A percentile compares a stretch with the other conserved stretches of the same genome.
Evolutionary conservation across 1,140 invertebrate genomes (phyloP).

Genomic region (Piezodorus guildinii): DNA sequence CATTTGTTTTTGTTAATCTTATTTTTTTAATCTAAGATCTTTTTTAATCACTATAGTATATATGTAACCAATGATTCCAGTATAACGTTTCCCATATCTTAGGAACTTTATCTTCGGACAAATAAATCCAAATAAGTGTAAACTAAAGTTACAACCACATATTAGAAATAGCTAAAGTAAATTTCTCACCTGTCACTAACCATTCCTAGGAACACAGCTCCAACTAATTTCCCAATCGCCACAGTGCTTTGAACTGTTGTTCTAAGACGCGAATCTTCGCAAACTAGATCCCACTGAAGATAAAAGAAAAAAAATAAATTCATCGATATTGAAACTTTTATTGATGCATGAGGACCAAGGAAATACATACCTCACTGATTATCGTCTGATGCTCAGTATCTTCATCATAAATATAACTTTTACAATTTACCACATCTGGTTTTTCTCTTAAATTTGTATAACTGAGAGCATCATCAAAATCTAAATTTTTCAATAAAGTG

Average conservation of each 20-base stretch:
- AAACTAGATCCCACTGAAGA: conserved; percentile 44
- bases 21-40: no score
- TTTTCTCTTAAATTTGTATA: conserved; percentile 30
- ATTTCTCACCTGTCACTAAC: conserved; percentile 37
- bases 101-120: no score
- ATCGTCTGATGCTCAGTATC: conserved; percentile 34
- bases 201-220: conserved; percentile 40
- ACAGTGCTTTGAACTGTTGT: conserved; percentile 41
- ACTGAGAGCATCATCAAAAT: conserved; percentile 34
- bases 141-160: not conserved
- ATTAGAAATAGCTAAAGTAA: not conserved
- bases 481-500: conserved; percentile 32
- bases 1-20: no score
- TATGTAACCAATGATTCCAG: no score
- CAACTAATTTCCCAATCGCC: conserved; percentile 42
- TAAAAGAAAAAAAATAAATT: conserved; percentile 12
- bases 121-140: no score
- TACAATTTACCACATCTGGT: conserved; percentile 32
- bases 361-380: conserved; percentile 34
- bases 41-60: no score
- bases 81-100: no score
- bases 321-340: no score
- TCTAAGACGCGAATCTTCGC: conserved; percentile 35
- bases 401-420: conserved; percentile 31
- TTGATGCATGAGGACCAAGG: no score